Base-by-base conservation (phyloP, 2,888 invertebrate species). In the Drosophila fulvimacula region DNA sequence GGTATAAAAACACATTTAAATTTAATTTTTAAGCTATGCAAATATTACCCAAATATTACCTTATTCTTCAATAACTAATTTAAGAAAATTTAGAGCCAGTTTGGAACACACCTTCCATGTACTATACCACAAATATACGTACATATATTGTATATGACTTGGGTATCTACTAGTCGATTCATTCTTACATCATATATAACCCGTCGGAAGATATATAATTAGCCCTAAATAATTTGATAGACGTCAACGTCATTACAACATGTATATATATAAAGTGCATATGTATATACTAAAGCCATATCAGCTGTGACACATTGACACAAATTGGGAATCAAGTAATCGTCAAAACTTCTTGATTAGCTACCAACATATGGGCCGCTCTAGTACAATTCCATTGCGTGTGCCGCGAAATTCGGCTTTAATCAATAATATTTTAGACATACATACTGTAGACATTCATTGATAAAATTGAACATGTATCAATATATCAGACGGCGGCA, bases 351-450 rank as follows among this genome's bases (percentile, higher is more conserved):
- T 39, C 48, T 53, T 60, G 59, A 73, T 61, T 78, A 73, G 53
- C 38, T 58, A 30, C 34, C 46, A 56, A 39, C 58, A 52, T 51
- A 58, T 73, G 73, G 61, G 3, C 19, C 36, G 32, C 9, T 24
- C 7, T 38, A 38, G 38, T 17, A 15, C n/a, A 11, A 21, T 17
- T 15, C 32, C 11, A 38, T 30, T 36, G 57, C 34, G 19, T 32
- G 41, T 42, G 34, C 21, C 46, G 64, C 65, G 30, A 59, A 60
- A 58, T 58, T 58, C 11, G 67, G 51, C 27, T 39, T 48, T 52
- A 64, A 72, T 73, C 77, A 58, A 51, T 15, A 65, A 21, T 63
- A n/a, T 60, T n/a, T n/a, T n/a, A n/a, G n/a, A n/a, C n/a, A n/a
- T n/a, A n/a, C n/a, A n/a, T n/a, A n/a, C 32, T 56, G 30, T 15